Base-by-base conservation (phyloP, 2,113 vertebrate species). In the Bucco capensis region DNA sequence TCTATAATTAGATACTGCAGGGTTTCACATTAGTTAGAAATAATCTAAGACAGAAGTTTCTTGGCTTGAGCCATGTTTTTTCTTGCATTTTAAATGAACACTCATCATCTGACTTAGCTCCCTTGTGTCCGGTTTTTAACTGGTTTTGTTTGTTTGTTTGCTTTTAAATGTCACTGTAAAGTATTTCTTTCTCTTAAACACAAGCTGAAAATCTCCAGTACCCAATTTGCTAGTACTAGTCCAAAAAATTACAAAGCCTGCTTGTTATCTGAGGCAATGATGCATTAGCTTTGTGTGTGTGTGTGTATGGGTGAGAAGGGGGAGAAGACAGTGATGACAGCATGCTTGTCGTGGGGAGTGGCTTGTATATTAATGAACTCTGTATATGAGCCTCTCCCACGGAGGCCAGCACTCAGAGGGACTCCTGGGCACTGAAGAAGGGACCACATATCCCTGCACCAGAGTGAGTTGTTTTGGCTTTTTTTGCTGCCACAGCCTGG, bases 381-480 rank as follows among this genome's bases (percentile, higher is more conserved):
- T 15, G 28, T 13, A 30, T 56, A 18, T 2, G 28, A 75, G 76
- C 31, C 8, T 78, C 9, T 15, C 27, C 42, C 62, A 46, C 28
- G 0, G 22, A 40, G 70, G 19, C 12, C 23, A 0, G 88, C 69
- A 3, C 76, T 74, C 37, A 1, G 40, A 56, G 62, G 44, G 57
- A 56, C 4, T 70, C 37, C 92, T 3, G 83, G 1, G 61, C 60
- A 1, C 38, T 5, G 58, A 53, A 38, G 92, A 46, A 38, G 23
- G 70, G 62, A 87, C 27, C 22, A 31, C 70, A 5, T 4, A 12
- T 6, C 62, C 2, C 71, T 19, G 80, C 76, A 38, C 6, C 74
- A 30, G 73, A 73, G 93, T 96, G 93, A 96, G 95, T 89, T 67
- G 35, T 66, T 72, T 70, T 14, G 1, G 50, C 38, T 73, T 56